phyloP scores from a whole-genome alignment of 2,113 vertebrate genomes.

The Sinocyclocheilus rhinocerous region DNA sequence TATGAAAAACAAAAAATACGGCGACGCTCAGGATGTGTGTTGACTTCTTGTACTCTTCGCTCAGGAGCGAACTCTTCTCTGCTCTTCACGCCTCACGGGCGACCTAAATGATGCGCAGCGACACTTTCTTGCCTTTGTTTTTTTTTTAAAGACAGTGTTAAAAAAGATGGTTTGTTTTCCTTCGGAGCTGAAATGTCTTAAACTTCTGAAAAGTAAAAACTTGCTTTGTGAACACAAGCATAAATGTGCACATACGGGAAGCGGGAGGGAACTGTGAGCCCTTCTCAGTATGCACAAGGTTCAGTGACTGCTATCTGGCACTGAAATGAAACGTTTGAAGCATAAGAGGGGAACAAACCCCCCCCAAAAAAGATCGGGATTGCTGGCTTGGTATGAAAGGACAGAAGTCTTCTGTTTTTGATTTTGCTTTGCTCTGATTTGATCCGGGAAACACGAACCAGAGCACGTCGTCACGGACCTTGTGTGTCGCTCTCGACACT shows the following conservation, averaged over 20 bases:
- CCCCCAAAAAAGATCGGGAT: constrained; percentile 49
- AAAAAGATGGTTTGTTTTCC: constrained; percentile 66
- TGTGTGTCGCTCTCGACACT: constrained; percentile 49
- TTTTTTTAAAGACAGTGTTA: constrained; percentile 60
- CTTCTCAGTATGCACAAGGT: constrained; percentile 55
- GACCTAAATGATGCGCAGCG: constrained; percentile 76
- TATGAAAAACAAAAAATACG: background rate
- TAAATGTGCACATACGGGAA: constrained; percentile 69
- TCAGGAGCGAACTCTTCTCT: constrained; percentile 67
- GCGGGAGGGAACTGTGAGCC: constrained; percentile 15
- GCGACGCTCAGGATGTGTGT: constrained; percentile 40
- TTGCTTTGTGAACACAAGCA: constrained; percentile 52
- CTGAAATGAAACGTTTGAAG: constrained; percentile 59
- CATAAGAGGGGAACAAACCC: constrained; percentile 53
- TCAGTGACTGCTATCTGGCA: constrained; percentile 59
- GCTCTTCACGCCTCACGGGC: constrained; percentile 71
- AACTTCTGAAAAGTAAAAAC: constrained; percentile 52
- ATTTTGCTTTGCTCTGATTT: constrained; percentile 59
- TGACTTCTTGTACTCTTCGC: constrained; percentile 68
- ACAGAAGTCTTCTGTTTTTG: constrained; percentile 59
- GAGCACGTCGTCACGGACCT: constrained; percentile 44
- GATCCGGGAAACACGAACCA: constrained; percentile 58
- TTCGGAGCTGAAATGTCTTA: constrained; percentile 73
- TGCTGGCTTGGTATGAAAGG: constrained; percentile 62
- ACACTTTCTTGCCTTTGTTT: constrained; percentile 79